phyloP scores from a whole-genome alignment of 2,797 vertebrate genomes.

The Muscicapa comitata region DNA sequence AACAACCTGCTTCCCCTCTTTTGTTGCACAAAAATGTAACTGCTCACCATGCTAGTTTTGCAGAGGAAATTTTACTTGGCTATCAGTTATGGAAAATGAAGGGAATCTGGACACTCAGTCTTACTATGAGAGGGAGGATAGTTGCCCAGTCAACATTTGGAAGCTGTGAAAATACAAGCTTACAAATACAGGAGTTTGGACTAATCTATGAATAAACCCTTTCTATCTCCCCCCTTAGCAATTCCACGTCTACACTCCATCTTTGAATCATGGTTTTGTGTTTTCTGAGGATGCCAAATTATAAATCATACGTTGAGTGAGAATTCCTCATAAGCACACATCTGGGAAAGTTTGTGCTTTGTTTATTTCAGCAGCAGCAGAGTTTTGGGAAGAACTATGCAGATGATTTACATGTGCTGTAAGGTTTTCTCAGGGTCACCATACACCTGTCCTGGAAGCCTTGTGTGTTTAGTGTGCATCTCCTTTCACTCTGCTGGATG shows the following conservation, averaged over 20 bases:
- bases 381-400: neutral
- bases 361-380: constrained; percentile 3
- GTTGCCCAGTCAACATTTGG: neutral
- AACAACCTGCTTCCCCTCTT: neutral
- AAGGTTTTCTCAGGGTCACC: neutral
- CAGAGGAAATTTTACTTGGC: neutral
- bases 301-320: neutral
- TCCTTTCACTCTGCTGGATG: neutral
- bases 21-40: neutral
- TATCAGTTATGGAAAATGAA: neutral
- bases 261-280: neutral
- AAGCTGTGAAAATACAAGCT: neutral
- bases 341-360: constrained; percentile 41
- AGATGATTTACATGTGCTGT: neutral
- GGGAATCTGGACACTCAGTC: neutral
- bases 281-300: constrained; percentile 9
- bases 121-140: neutral
- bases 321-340: neutral
- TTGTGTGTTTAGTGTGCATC: neutral
- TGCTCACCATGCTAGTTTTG: neutral
- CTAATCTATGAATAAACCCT: neutral
- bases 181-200: neutral
- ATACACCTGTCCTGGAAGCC: neutral
- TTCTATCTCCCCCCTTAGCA: neutral
- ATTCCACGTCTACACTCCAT: neutral